Conservation (phyloP, 2,888 invertebrate species). For the Acleris sparsana region DNA sequence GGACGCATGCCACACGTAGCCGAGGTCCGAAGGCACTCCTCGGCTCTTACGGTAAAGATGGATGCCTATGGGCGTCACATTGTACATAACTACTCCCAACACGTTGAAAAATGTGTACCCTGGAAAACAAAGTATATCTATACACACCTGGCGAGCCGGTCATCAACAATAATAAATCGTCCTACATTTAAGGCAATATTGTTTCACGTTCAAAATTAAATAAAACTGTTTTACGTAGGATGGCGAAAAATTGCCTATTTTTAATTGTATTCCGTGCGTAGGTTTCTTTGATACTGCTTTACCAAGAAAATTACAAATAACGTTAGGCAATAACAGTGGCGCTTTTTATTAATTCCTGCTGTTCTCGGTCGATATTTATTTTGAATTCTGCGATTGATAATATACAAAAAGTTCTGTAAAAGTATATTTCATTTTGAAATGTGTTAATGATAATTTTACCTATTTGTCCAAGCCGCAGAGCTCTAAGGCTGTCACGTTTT, state of each 20-base stretch:
- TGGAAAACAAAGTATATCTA: conserved; percentile 45
- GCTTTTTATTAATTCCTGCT: not conserved
- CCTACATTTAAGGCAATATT: not conserved
- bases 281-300: not conserved
- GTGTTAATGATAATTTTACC: conserved; percentile 47
- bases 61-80: conserved; percentile 60
- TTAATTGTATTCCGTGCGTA: conserved; percentile 10
- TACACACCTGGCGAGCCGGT: not conserved
- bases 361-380: not conserved
- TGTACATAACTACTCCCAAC: conserved; percentile 61
- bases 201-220: not conserved
- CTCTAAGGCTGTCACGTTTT: conserved; percentile 58
- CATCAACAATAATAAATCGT: conserved; percentile 12
- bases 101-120: conserved; percentile 68
- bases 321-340: conserved; percentile 4
- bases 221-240: conserved; percentile 1
- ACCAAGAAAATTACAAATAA: conserved; percentile 9
- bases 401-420: too few relatives aligned
- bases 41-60: conserved; percentile 53
- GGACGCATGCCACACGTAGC: conserved; percentile 62
- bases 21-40: conserved; percentile 54
- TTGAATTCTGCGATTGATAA: not conserved
- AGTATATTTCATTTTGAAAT: too few relatives aligned
- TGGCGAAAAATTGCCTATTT: conserved; percentile 12
- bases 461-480: conserved; percentile 58